Evolutionary conservation across 2,113 vertebrate genomes (phyloP), one percentile per base, ranked within the genome.

Genomic region (Callipepla californica): DNA sequence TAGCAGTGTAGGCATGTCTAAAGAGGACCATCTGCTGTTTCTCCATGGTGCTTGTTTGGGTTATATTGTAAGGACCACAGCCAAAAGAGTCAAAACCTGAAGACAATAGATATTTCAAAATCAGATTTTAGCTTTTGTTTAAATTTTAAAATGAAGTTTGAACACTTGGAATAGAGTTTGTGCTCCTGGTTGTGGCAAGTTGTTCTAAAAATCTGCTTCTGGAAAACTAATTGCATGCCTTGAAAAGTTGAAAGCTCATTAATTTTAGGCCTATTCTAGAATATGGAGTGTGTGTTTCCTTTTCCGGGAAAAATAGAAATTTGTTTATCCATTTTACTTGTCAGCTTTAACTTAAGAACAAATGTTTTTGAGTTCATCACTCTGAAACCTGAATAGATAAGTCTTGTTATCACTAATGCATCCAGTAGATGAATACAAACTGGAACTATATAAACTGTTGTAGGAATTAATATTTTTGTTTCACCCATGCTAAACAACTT

Each of bases 111-210:
- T 1, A 14, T 36, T 73, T 77, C 7, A 72, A 62, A 92, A 73
- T 11, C 0, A 5, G 1, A 3, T 47, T 21, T 1, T 50, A 28
- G 0, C 0, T 40, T 91, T 58, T 79, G 44, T 28, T 14, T 47
- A 50, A 36, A 8, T 78, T 55, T 77, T 14, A 62, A 80, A 77
- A 45, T 42, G 25, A 3, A 66, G 10, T 69, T 67, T 18, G 13
- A 26, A 25, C 11, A 8, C 58, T 67, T 87, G 17, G 32, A 76
- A 80, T 38, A 7, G 25, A 18, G 19, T 59, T 13, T 72, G 20
- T 61, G 38, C 3, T 78, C 38, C 51, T 42, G 57, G 18, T 10
- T 68, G 61, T 68, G 25, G 13, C 20, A 78, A 23, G 17, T 47
- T 14, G 13, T 88, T 75, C 51, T 78, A 57, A 72, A 93, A 83